Evolutionary conservation across 1,140 invertebrate genomes (phyloP).

Genomic region (Orchestia grillus): DNA sequence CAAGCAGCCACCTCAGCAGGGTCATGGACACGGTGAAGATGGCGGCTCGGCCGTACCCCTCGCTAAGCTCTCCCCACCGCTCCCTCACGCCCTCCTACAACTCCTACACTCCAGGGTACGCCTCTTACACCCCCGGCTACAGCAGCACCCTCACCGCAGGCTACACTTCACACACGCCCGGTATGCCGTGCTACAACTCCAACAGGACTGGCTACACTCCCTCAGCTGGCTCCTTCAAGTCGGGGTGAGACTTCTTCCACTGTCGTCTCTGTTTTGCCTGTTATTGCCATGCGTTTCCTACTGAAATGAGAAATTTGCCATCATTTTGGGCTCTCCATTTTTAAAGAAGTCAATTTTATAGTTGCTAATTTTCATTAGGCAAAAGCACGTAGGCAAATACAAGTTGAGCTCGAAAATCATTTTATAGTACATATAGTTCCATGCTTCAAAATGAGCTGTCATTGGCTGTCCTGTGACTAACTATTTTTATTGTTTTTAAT

Average conservation of each 20-base stretch:
- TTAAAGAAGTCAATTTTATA: not conserved
- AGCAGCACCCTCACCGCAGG: constrained; percentile 16
- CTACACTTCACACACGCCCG: constrained; percentile 39
- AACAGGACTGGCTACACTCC: constrained; percentile 40
- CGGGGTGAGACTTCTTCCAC: not conserved
- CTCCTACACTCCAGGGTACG: constrained; percentile 28
- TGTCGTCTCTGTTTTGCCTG: not conserved
- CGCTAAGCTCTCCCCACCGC: not conserved
- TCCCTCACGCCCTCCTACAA: not conserved
- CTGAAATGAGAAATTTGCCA: not conserved
- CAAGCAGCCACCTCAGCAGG: not conserved
- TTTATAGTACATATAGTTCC: too few species aligned
- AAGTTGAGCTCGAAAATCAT: too few species aligned
- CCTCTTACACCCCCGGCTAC: constrained; percentile 48
- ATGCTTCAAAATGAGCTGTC: too few species aligned
- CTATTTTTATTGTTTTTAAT: too few species aligned
- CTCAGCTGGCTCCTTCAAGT: not conserved
- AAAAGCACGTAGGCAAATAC: too few species aligned
- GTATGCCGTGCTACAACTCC: constrained; percentile 38
- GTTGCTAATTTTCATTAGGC: too few species aligned
- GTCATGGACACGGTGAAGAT: constrained; percentile 32
- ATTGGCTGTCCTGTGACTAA: too few species aligned
- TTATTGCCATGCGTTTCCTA: not conserved
- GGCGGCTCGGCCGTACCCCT: not conserved
- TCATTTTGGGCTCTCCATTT: not conserved